These are phyloP conservation scores for Alcis repandata DNA, from an alignment of 2,888 invertebrate genomes.

Conservation along the genomic window DNA sequence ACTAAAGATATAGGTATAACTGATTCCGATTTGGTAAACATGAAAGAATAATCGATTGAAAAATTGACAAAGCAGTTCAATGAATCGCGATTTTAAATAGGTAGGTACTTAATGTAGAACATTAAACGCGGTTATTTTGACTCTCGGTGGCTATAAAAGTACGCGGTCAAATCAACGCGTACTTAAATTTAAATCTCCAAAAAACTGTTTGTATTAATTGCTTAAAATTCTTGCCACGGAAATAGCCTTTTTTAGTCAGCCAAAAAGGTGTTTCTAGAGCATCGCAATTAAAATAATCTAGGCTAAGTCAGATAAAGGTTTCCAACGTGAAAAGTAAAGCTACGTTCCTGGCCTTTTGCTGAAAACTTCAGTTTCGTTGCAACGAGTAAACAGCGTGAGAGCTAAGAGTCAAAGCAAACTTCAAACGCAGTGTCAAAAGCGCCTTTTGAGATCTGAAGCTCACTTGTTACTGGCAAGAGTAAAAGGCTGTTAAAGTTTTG, in stretches of 20 bases:
- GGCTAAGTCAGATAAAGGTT: conserved; percentile 9
- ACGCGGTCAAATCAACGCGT: no score
- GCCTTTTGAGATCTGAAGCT: conserved; percentile 12
- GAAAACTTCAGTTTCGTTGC: conserved; percentile 2
- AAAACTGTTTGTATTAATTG: no score
- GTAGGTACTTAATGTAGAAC: no score
- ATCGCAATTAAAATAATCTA: conserved; percentile 22
- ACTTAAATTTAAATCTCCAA: no score
- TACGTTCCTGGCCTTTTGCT: background rate
- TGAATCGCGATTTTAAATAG: no score
- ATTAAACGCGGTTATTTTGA: no score
- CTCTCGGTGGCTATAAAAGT: no score
- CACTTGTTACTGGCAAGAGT: conserved; percentile 8
- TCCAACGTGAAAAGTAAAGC: conserved; percentile 8
- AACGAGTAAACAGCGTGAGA: conserved; percentile 3
- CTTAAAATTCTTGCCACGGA: background rate
- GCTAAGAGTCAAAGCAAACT: conserved; percentile 24
- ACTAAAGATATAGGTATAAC: no score
- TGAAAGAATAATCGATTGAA: no score
- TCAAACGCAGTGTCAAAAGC: conserved; percentile 8
- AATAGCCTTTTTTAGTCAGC: background rate
- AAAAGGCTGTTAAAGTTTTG: conserved; percentile 5
- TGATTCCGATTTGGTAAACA: no score
- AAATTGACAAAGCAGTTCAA: no score
- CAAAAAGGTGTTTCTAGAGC: conserved; percentile 2